Percentiles rank a stretch among this genome's conserved stretches.
These are phyloP conservation scores for Seriola aureovittata DNA, from an alignment of 2,113 vertebrate species.

Conservation along the genomic window DNA sequence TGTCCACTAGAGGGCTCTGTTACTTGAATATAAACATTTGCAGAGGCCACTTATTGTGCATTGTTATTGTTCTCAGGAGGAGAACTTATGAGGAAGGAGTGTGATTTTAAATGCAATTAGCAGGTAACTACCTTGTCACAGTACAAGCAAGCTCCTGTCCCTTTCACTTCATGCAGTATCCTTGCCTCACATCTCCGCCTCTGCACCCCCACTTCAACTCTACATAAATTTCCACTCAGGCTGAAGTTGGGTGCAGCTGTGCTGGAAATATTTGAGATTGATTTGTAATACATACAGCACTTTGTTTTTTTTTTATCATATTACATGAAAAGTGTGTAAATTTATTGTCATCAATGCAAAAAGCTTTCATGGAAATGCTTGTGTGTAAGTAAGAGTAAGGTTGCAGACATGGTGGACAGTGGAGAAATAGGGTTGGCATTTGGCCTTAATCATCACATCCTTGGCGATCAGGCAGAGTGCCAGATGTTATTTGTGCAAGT, in stretches of 20 bases:
- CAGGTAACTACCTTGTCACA: no score
- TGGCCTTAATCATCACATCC: conserved; percentile 64
- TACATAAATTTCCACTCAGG: not conserved
- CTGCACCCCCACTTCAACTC: not conserved
- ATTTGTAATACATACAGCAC: not conserved
- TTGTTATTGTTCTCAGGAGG: no score
- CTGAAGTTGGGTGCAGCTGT: not conserved
- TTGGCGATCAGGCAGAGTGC: conserved; percentile 63
- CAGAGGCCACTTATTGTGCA: no score
- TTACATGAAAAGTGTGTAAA: not conserved
- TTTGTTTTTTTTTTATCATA: not conserved
- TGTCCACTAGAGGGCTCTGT: not conserved
- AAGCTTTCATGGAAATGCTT: not conserved
- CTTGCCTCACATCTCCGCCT: not conserved
- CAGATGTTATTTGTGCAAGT: conserved; percentile 62
- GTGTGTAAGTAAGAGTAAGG: not conserved
- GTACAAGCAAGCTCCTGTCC: not conserved
- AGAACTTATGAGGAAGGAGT: no score
- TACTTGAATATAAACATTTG: no score
- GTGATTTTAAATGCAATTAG: no score
- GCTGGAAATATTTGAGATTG: not conserved
- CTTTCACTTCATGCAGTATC: not conserved
- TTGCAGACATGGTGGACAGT: conserved; percentile 24
- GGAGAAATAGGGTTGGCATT: conserved; percentile 57
- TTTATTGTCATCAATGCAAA: not conserved